Conservation (phyloP, 2,797 vertebrate genomes). For the Acanthopagrus latus region DNA sequence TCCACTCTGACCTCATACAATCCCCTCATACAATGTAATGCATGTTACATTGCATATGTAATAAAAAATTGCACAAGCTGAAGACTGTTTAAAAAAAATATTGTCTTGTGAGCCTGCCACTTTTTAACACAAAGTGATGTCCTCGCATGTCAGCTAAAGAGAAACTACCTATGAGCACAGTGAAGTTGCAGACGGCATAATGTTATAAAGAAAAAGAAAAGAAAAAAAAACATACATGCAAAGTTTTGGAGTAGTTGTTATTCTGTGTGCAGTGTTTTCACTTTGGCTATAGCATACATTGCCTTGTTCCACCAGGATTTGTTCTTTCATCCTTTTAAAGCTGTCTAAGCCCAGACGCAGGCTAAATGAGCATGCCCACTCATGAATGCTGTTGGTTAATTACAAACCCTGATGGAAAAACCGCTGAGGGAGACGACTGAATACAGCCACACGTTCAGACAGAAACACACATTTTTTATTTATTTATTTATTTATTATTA, state of each 20-base stretch:
- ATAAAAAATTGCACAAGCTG: too few relatives aligned
- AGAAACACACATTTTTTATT: constrained; percentile 30
- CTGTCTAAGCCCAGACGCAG: constrained; percentile 69
- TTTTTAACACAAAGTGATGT: too few relatives aligned
- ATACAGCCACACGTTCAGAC: constrained; percentile 35
- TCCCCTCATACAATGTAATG: too few relatives aligned
- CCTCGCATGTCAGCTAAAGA: neutral
- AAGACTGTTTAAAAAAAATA: too few relatives aligned
- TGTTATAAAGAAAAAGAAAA: constrained; percentile 2
- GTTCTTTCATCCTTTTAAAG: constrained; percentile 79
- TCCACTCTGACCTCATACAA: too few relatives aligned
- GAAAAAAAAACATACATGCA: neutral
- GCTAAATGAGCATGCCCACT: constrained; percentile 80
- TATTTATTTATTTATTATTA: neutral
- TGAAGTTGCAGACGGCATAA: neutral
- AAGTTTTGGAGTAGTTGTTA: constrained; percentile 73
- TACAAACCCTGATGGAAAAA: constrained; percentile 81
- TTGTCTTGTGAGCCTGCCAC: too few relatives aligned
- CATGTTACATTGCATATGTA: too few relatives aligned
- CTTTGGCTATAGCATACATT: constrained; percentile 61
- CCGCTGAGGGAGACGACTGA: constrained; percentile 62
- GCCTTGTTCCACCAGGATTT: constrained; percentile 78
- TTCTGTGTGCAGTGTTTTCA: constrained; percentile 67
- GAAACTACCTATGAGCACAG: neutral
- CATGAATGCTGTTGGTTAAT: constrained; percentile 83